These are phyloP conservation scores for Himantopus leucocephalus DNA, from an alignment of 2,113 vertebrate genomes.

Conservation along the genomic window DNA sequence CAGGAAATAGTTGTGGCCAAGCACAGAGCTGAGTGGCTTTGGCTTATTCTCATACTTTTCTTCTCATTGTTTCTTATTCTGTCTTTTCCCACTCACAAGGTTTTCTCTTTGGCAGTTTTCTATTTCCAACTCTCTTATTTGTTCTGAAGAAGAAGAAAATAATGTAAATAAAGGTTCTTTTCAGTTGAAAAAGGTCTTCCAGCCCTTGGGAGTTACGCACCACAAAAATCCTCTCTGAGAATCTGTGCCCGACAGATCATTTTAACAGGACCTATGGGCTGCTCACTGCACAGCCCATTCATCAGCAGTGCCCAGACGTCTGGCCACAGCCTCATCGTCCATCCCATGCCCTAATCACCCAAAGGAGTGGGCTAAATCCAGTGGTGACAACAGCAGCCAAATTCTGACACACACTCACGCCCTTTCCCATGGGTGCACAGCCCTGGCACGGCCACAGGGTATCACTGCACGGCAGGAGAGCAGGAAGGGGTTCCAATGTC, in stretches of 20 bases:
- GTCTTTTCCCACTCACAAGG: background rate
- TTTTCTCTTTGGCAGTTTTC: background rate
- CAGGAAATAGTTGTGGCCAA: constrained; percentile 49
- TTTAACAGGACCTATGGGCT: background rate
- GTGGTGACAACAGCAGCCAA: background rate
- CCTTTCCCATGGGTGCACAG: background rate
- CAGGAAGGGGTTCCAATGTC: background rate
- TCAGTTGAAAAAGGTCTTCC: background rate
- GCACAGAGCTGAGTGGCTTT: constrained; percentile 17
- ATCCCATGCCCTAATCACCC: background rate
- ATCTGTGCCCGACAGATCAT: fast-evolving
- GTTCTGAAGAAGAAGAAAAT: background rate
- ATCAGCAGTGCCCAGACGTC: background rate
- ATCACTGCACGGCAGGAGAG: no score
- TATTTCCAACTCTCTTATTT: background rate
- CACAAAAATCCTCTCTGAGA: background rate
- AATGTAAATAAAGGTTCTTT: background rate
- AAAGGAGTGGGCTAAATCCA: background rate
- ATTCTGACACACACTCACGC: background rate
- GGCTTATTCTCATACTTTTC: background rate
- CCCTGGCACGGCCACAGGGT: fast-evolving
- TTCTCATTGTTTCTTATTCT: background rate
- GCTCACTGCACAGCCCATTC: background rate
- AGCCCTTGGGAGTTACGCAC: background rate
- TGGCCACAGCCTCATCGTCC: background rate